Evolutionary conservation across 1,140 invertebrate genomes (phyloP).

Genomic region (Papilio polytes): DNA sequence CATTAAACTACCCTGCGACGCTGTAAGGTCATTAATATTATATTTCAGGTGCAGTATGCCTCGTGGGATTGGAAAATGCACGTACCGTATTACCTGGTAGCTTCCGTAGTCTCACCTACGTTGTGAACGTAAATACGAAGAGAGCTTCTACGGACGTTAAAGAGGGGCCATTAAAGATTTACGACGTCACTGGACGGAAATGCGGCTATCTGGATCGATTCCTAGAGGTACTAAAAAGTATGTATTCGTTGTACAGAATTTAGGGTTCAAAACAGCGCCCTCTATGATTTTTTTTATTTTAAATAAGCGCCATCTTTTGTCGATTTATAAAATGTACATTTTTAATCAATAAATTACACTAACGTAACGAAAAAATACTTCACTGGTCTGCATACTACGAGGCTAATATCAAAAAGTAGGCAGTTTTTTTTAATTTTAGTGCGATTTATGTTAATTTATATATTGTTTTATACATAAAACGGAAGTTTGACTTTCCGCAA

Average conservation of each 20-base stretch:
- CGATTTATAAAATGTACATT: neutral
- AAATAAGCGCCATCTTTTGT: neutral
- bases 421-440: neutral
- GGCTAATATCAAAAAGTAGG: neutral
- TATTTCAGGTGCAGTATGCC: neutral
- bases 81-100: neutral
- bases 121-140: neutral
- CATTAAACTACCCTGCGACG: neutral
- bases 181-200: neutral
- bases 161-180: constrained; percentile 20
- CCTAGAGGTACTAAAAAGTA: constrained; percentile 10
- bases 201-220: neutral
- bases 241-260: neutral
- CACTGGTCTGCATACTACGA: no score
- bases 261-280: neutral
- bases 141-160: constrained; percentile 9
- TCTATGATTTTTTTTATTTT: neutral
- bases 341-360: neutral
- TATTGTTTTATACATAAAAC: constrained; percentile 46
- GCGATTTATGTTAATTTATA: neutral
- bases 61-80: neutral
- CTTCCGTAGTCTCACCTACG: constrained; percentile 14
- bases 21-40: constrained; percentile 13
- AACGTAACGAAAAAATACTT: no score
- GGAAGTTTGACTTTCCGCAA: constrained; percentile 63